Conservation (phyloP, 2,888 invertebrate genomes). For the Drosophila neonasuta region DNA sequence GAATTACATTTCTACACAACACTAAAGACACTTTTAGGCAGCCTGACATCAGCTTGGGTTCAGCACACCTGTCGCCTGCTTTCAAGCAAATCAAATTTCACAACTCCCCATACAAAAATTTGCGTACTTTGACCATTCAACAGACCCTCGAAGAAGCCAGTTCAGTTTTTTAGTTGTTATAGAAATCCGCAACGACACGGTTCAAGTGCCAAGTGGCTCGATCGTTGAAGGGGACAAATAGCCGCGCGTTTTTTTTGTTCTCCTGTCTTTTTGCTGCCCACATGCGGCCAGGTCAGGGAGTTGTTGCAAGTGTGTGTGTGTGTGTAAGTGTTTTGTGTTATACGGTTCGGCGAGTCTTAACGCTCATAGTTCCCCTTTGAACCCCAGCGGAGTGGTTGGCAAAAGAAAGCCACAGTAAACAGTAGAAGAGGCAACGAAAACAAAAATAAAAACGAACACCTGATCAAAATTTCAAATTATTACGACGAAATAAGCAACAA, state of each 20-base stretch:
- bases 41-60: no score
- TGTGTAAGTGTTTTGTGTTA: constrained; percentile 48
- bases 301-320: constrained; percentile 14
- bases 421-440: constrained; percentile 15
- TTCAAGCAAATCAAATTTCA: no score
- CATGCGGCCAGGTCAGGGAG: constrained; percentile 38
- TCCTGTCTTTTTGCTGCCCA: constrained; percentile 55
- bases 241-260: constrained; percentile 50
- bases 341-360: constrained; percentile 72
- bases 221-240: constrained; percentile 34
- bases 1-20: no score
- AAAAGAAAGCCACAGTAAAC: constrained; percentile 60
- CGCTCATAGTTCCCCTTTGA: constrained; percentile 74
- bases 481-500: constrained; percentile 65
- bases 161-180: not conserved
- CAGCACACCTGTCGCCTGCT: no score
- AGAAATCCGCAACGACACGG: constrained; percentile 62
- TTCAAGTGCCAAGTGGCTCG: constrained; percentile 66
- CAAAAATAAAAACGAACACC: constrained; percentile 62
- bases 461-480: constrained; percentile 77
- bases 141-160: constrained; percentile 4
- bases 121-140: no score
- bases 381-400: constrained; percentile 33
- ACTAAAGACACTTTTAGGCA: no score
- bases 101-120: no score